Conservation (phyloP, 35 echinoderm and acorn worm genomes). For the Lytechinus variegatus region DNA sequence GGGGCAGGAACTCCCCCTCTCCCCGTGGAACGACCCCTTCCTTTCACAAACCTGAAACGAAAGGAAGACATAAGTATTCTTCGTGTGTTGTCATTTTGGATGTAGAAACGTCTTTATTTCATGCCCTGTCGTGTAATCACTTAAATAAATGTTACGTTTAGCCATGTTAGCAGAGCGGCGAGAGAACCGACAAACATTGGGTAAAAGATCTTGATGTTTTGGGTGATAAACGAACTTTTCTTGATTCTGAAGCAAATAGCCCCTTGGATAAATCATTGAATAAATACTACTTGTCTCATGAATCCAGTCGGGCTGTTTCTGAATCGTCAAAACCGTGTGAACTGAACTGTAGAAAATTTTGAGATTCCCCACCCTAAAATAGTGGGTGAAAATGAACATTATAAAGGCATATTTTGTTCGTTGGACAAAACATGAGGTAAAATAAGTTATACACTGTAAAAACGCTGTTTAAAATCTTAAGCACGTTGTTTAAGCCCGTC, state of each 20-base stretch:
- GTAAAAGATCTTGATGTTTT: neutral
- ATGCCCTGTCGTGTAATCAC: neutral
- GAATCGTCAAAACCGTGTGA: neutral
- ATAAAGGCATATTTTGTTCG: too few species aligned
- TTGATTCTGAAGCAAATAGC: neutral
- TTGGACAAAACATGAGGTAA: too few species aligned
- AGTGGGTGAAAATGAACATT: too few species aligned
- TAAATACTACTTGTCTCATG: neutral
- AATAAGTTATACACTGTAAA: too few species aligned
- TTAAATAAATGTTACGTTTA: neutral
- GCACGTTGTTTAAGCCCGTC: too few species aligned
- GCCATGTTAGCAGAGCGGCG: neutral
- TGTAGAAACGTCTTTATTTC: neutral
- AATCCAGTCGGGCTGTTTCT: too few species aligned
- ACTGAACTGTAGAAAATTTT: neutral
- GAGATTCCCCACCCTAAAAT: too few species aligned
- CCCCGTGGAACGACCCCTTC: neutral
- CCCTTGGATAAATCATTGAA: conserved; percentile 3
- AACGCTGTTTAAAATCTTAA: too few species aligned
- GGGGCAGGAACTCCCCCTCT: too few species aligned
- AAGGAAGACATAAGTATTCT: neutral
- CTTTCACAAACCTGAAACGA: too few species aligned
- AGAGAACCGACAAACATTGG: neutral
- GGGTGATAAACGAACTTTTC: neutral
- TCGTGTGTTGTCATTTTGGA: neutral